Conservation (phyloP, 92 coral and sea anemone genomes). For the Palythoa grandis region DNA sequence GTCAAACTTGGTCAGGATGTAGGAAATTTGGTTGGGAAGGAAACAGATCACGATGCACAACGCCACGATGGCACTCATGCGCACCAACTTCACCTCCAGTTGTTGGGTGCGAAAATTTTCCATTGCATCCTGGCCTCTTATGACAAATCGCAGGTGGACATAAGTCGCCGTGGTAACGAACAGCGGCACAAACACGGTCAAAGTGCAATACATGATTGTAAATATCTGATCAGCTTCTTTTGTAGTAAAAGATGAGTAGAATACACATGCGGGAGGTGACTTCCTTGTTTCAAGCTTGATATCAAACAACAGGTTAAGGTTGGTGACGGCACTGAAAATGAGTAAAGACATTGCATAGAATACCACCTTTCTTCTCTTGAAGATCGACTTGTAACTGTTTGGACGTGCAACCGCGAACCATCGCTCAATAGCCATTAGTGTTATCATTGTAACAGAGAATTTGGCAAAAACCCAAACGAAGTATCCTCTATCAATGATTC, state of each 20-base stretch:
- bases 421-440: constrained; percentile 37
- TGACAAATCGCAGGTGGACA: constrained; percentile 31
- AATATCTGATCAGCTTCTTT: constrained; percentile 27
- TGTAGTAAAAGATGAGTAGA: constrained; percentile 23
- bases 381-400: constrained; percentile 8
- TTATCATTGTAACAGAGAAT: constrained; percentile 36
- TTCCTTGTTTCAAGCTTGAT: constrained; percentile 5
- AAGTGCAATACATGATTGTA: constrained; percentile 24
- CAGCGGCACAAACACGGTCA: constrained; percentile 24
- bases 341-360: background rate
- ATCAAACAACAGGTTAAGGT: constrained; percentile 21
- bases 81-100: constrained; percentile 31
- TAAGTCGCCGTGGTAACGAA: constrained; percentile 31
- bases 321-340: constrained; percentile 16
- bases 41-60: constrained; percentile 16
- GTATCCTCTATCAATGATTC: constrained; percentile 40
- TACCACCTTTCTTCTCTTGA: constrained; percentile 10
- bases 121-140: background rate
- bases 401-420: constrained; percentile 46
- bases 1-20: constrained; percentile 38
- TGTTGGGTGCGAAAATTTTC: constrained; percentile 23
- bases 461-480: constrained; percentile 39
- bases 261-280: constrained; percentile 22
- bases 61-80: constrained; percentile 43
- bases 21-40: constrained; percentile 34